phyloP scores from a whole-genome alignment of 2,888 invertebrate genomes.

The Melangyna quadrimaculata region DNA sequence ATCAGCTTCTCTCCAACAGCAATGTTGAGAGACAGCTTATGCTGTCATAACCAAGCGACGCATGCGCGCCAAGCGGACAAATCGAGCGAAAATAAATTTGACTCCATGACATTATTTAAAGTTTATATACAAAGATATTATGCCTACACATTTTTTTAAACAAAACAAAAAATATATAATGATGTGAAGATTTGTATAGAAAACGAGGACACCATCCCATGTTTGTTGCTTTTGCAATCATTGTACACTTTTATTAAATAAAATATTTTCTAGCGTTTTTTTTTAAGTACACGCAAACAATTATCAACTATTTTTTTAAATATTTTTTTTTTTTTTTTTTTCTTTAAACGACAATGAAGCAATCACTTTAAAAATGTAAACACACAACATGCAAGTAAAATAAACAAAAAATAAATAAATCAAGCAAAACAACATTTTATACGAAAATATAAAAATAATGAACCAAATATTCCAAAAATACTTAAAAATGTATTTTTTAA shows the following conservation, averaged over 20 bases:
- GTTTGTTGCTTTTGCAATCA: background rate
- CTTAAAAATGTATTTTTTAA: slow-evolving; percentile 20
- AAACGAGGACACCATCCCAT: background rate
- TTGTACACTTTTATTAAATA: background rate
- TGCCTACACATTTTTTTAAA: too few species aligned
- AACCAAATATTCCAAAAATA: slow-evolving; percentile 25
- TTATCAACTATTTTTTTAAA: slow-evolving; percentile 47
- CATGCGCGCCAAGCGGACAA: too few species aligned
- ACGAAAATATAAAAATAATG: slow-evolving; percentile 26
- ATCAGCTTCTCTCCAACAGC: too few species aligned
- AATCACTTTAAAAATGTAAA: slow-evolving; percentile 10
- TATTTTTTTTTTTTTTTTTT: too few species aligned
- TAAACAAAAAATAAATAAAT: slow-evolving; percentile 24
- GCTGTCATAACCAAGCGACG: too few species aligned
- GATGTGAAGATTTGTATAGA: background rate
- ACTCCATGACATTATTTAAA: too few species aligned
- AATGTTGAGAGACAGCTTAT: too few species aligned
- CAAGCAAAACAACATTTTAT: slow-evolving; percentile 33
- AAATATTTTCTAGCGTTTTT: background rate
- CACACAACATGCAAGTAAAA: slow-evolving; percentile 55
- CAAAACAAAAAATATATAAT: too few species aligned
- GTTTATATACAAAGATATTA: too few species aligned
- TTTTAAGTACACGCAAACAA: slow-evolving; percentile 22
- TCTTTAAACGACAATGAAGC: background rate
- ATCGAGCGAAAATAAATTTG: too few species aligned